These are phyloP conservation scores for Aphaenogaster rudis DNA, from an alignment of 1,140 invertebrate genomes.

Conservation along the genomic window DNA sequence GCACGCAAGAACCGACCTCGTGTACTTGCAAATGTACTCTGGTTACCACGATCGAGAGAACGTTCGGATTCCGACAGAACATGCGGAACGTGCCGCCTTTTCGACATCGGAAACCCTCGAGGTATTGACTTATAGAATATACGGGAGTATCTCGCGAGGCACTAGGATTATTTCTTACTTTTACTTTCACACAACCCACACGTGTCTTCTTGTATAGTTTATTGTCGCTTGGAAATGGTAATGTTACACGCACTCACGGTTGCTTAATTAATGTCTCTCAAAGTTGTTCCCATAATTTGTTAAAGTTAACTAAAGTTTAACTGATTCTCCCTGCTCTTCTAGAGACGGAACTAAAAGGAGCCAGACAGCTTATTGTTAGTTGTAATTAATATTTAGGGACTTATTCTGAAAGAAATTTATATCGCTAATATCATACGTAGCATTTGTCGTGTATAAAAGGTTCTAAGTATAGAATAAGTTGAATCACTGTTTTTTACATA, in stretches of 20 bases:
- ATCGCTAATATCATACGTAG: background rate
- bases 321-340: no score
- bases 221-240: background rate
- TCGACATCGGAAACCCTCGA: slow-evolving; percentile 15
- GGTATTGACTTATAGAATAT: slow-evolving; percentile 31
- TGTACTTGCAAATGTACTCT: slow-evolving; percentile 21
- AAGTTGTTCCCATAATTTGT: background rate
- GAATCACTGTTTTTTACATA: slow-evolving; percentile 11
- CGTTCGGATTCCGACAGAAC: slow-evolving; percentile 16
- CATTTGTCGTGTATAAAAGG: background rate
- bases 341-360: background rate
- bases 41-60: background rate
- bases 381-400: background rate
- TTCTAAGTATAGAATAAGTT: background rate
- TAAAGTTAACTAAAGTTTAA: slow-evolving; percentile 15
- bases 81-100: background rate
- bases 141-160: background rate
- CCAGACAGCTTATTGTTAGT: background rate
- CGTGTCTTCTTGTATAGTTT: background rate
- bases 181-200: background rate
- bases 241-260: background rate
- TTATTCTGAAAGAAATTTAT: background rate
- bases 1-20: background rate
- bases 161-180: background rate
- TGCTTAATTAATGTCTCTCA: background rate